Base-by-base conservation (phyloP, 2,797 vertebrate genomes). In the Rhynchotus rufescens region DNA sequence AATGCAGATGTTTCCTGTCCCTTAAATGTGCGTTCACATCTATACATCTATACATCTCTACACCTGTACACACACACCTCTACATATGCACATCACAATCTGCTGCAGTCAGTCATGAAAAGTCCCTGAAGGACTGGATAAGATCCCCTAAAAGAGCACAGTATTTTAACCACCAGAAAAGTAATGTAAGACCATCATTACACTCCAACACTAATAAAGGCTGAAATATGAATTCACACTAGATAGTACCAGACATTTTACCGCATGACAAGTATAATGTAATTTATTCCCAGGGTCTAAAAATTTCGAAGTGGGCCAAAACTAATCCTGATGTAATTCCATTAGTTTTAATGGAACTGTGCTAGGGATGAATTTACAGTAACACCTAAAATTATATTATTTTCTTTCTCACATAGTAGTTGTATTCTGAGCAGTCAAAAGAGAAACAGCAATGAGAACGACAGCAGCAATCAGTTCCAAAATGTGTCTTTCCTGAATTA, bases 71-170 rank as follows among this genome's bases (percentile, higher is more conserved):
- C 61, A 12, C 30, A 4, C 7, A 15, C 57, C 12, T 8, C n/a
- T 20, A 32, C 0, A 42, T 1, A 68, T 6, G 49, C 59, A 76
- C 44, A 51, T 45, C 81, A 34, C 34, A 12, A 47, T 87, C 59
- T 76, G 61, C 71, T 88, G 61, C 78, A 80, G 71, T 80, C 66
- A 71, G n/a, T 13, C 14, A 74, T 68, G 2, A 5, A 73, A 67
- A 10, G 6, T 64, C 91, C 72, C 65, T 44, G 59, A 84, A 86
- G 68, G 66, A 44, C 45, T 28, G 34, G 80, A 84, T 69, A 65
- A 93, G 84, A 62, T 36, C 72, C 72, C 74, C 88, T 81, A 76
- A 92, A 94, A 62, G 36, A 89, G 62, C 44, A 61, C 17, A 57
- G 59, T 56, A 47, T 71, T 78, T 91, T 66, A 90, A 61, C 77